Conservation (phyloP, 2,888 invertebrate species). For the Spodoptera exigua region DNA sequence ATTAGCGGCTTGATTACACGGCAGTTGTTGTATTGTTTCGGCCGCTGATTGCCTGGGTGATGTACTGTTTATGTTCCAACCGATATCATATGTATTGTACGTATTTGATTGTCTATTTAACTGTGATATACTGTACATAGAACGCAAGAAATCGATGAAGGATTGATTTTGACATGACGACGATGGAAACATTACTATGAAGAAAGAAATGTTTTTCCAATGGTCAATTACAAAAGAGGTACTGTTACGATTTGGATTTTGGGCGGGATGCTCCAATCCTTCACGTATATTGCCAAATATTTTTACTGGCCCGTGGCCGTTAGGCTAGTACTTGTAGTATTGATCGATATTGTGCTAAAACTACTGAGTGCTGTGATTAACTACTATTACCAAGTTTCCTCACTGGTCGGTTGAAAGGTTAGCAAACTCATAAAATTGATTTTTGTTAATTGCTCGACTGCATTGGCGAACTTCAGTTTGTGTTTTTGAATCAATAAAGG, state of each 20-base stretch:
- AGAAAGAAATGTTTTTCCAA: too few species aligned
- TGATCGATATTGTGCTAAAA: slow-evolving; percentile 11
- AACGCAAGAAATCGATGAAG: too few species aligned
- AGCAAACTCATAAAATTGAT: slow-evolving; percentile 24
- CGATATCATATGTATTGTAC: slow-evolving; percentile 4
- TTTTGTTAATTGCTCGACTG: slow-evolving; percentile 26
- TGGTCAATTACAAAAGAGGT: background rate
- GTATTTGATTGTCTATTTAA: background rate
- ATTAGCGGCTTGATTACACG: slow-evolving; percentile 29
- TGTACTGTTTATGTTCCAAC: slow-evolving; percentile 17
- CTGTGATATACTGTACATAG: too few species aligned
- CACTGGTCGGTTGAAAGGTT: slow-evolving; percentile 11
- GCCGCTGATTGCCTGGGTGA: slow-evolving; percentile 10
- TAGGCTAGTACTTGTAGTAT: slow-evolving; percentile 5
- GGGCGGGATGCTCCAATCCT: slow-evolving; percentile 14
- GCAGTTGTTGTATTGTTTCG: slow-evolving; percentile 12
- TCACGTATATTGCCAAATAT: slow-evolving; percentile 16
- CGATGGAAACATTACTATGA: too few species aligned
- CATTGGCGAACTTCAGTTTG: slow-evolving; percentile 21
- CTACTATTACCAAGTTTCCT: slow-evolving; percentile 6
- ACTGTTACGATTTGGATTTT: slow-evolving; percentile 4
- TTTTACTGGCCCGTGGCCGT: background rate
- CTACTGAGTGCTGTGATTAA: slow-evolving; percentile 8
- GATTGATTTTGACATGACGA: too few species aligned
- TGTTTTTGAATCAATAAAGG: slow-evolving; percentile 14